phyloP scores from a whole-genome alignment of 1,140 invertebrate genomes.

The Drosophila melanogaster region Release_6_plus_ISO1_MT NT_033777.3:10437501-10438000 shows the following conservation, averaged over 20 bases:
- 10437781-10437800: conserved; percentile 65
- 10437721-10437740: neutral
- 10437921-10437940: conserved; percentile 68
- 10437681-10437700: conserved; percentile 82
- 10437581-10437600: conserved; percentile 81
- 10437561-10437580: conserved; percentile 9
- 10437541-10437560: neutral
- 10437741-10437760: too few relatives aligned
- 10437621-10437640: conserved; percentile 72
- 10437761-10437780: conserved; percentile 4
- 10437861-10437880: conserved; percentile 52
- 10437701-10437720: conserved; percentile 31
- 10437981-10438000: conserved; percentile 83
- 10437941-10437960: neutral
- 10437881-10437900: conserved; percentile 45
- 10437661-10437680: conserved; percentile 59
- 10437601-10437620: conserved; percentile 61
- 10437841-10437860: conserved; percentile 14
- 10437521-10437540: conserved; percentile 2
- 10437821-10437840: neutral
- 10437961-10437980: conserved; percentile 61
- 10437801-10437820: conserved; percentile 72
- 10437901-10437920: conserved; percentile 58
- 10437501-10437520: conserved; percentile 65
- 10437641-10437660: conserved; percentile 83